Percentiles rank a stretch among this genome's conserved stretches.
Conservation (phyloP, 2,113 vertebrate genomes). For the Mus spicilegus region DNA sequence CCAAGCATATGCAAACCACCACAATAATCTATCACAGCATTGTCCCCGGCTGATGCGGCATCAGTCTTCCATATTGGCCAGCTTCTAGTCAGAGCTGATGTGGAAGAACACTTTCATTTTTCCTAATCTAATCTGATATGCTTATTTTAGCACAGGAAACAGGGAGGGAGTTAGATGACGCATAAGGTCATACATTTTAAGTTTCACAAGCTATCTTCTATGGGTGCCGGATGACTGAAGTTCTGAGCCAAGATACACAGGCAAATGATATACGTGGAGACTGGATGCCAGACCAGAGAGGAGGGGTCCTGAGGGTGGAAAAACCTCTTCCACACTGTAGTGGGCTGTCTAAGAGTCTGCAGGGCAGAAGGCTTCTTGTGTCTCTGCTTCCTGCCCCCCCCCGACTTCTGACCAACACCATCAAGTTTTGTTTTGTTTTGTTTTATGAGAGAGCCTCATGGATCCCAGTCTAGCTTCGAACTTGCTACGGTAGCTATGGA, state of each 20-base stretch:
- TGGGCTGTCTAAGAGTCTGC: neutral
- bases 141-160: neutral
- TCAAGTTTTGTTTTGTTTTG: neutral
- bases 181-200: neutral
- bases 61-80: neutral
- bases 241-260: neutral
- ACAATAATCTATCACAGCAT: neutral
- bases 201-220: neutral
- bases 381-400: neutral
- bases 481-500: neutral
- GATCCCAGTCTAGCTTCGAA: neutral
- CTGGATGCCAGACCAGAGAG: neutral
- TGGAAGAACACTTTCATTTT: neutral
- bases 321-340: neutral
- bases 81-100: neutral
- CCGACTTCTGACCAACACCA: neutral
- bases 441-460: neutral
- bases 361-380: neutral
- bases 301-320: neutral
- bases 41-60: neutral
- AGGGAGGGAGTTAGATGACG: neutral
- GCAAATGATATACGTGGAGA: neutral
- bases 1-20: too few relatives aligned
- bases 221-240: neutral
- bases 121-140: neutral